Percentiles rank a stretch among this genome's conserved stretches.
Conservation (phyloP, 2,888 invertebrate species). For the Escarpia spicata region DNA sequence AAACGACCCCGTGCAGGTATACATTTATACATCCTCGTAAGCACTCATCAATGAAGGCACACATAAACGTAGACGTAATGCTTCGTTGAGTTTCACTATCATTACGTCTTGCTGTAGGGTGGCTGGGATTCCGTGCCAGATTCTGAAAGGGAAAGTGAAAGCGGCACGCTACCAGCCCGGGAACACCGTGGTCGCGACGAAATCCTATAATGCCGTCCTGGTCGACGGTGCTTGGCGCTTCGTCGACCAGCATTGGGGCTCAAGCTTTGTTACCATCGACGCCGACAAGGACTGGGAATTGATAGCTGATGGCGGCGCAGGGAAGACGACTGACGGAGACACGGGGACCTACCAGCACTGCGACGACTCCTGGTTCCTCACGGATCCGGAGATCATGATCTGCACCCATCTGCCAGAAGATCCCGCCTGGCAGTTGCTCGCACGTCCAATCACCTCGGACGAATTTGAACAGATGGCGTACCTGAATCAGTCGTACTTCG, state of each 20-base stretch:
- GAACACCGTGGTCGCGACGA: constrained; percentile 39
- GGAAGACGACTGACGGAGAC: constrained; percentile 14
- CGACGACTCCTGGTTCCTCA: constrained; percentile 53
- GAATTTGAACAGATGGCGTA: constrained; percentile 37
- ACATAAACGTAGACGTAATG: not conserved
- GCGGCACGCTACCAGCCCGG: constrained; percentile 43
- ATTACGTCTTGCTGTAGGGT: constrained; percentile 32
- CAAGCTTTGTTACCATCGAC: constrained; percentile 43
- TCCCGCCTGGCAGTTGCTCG: constrained; percentile 46
- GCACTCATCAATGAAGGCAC: too few relatives aligned
- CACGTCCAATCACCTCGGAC: constrained; percentile 43
- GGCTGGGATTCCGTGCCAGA: constrained; percentile 41
- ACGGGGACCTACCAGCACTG: constrained; percentile 39
- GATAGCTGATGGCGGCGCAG: not conserved
- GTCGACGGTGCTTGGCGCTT: constrained; percentile 47
- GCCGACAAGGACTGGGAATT: constrained; percentile 30
- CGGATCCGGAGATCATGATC: constrained; percentile 48
- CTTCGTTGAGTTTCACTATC: not conserved
- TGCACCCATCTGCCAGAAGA: constrained; percentile 49
- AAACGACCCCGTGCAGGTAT: too few relatives aligned
- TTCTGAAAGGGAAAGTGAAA: constrained; percentile 43
- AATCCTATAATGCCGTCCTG: constrained; percentile 47
- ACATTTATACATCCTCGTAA: too few relatives aligned
- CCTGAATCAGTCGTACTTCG: constrained; percentile 28
- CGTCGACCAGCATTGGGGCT: constrained; percentile 39